Conservation (phyloP, 2,113 vertebrate genomes). For the Poecilia latipinna region DNA sequence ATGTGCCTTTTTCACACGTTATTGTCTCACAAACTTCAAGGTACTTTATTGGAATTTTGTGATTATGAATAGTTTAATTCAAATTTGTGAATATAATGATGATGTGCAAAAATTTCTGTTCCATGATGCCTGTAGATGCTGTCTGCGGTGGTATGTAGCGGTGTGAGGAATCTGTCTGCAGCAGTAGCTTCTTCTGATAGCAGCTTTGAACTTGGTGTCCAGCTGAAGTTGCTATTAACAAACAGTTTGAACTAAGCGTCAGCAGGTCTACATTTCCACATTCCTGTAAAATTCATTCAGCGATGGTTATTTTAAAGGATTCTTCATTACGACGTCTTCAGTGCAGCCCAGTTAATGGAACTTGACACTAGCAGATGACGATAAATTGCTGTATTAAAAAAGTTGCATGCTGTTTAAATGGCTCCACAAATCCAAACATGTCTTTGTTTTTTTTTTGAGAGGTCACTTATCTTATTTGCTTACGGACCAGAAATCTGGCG, state of each 20-base stretch:
- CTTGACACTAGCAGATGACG: not conserved
- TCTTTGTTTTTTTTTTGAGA: not conserved
- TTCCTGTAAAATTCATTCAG: conserved; percentile 33
- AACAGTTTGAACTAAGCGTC: conserved; percentile 43
- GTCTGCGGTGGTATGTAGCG: conserved; percentile 5
- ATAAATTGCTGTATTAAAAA: conserved; percentile 3
- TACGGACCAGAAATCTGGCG: conserved; percentile 10
- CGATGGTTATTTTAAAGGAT: conserved; percentile 33
- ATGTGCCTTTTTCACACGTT: too few relatives aligned
- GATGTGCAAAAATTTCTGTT: too few relatives aligned
- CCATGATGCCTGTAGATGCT: conserved; percentile 12
- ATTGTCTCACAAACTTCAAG: too few relatives aligned
- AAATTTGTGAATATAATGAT: too few relatives aligned
- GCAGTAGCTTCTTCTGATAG: conserved; percentile 18
- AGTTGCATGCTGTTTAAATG: not conserved
- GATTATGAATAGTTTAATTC: too few relatives aligned
- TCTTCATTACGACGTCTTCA: conserved; percentile 38
- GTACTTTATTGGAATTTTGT: too few relatives aligned
- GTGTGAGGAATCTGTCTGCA: conserved; percentile 41
- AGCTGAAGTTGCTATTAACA: conserved; percentile 40
- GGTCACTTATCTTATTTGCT: not conserved
- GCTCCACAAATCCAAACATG: conserved; percentile 18
- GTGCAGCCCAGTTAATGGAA: not conserved
- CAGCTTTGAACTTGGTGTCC: conserved; percentile 42
- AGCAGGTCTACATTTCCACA: conserved; percentile 52